phyloP scores from a whole-genome alignment of 2,797 vertebrate species.

The Gymnoscopelus braueri region DNA sequence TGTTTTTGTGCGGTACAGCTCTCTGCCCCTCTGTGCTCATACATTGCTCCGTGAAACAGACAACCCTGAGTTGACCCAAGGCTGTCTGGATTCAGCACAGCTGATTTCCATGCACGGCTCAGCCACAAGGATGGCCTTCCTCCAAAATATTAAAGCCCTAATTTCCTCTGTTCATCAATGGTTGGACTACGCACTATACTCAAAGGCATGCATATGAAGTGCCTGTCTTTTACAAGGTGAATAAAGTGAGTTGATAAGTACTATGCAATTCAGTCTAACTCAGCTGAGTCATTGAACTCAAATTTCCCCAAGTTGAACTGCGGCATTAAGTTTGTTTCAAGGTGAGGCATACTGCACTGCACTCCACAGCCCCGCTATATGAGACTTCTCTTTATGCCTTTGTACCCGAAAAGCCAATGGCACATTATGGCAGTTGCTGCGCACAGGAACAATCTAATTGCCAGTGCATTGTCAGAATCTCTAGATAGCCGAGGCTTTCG shows the following conservation, averaged over 20 bases:
- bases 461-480: constrained; percentile 13
- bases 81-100: constrained; percentile 16
- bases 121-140: constrained; percentile 5
- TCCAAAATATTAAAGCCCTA: constrained; percentile 13
- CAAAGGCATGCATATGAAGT: background rate
- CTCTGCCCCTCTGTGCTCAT: too few relatives aligned
- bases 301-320: too few relatives aligned
- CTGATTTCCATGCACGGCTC: constrained; percentile 19
- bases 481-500: constrained; percentile 16
- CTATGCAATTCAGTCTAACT: background rate
- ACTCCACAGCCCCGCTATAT: too few relatives aligned
- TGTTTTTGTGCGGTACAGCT: too few relatives aligned
- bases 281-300: too few relatives aligned
- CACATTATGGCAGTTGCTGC: background rate
- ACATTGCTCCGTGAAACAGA: too few relatives aligned
- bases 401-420: background rate
- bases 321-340: too few relatives aligned
- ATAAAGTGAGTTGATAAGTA: background rate
- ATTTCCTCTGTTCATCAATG: constrained; percentile 19
- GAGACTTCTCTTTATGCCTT: constrained; percentile 1
- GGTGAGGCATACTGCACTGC: too few relatives aligned
- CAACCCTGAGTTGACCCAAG: too few relatives aligned
- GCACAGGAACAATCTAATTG: constrained; percentile 3
- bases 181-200: constrained; percentile 18
- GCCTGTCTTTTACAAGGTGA: background rate